phyloP scores from a whole-genome alignment of 2,888 invertebrate genomes.

The Stenotaenia linearis region DNA sequence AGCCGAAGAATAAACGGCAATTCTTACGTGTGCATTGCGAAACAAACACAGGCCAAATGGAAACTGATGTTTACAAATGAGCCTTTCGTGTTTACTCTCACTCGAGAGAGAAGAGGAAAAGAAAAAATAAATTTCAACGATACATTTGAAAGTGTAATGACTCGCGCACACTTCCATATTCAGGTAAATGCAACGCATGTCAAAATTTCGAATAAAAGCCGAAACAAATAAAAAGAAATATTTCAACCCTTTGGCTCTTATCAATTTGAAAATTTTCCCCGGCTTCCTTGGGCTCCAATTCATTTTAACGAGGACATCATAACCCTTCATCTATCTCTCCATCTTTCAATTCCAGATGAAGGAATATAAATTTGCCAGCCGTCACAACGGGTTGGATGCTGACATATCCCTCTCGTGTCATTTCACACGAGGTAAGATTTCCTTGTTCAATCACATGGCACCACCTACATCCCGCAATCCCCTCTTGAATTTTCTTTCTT shows the following conservation, averaged over 20 bases:
- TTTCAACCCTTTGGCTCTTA: too few species aligned
- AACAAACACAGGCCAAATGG: not conserved
- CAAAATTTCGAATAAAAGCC: too few species aligned
- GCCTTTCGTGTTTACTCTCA: slow-evolving; percentile 16
- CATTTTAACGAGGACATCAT: slow-evolving; percentile 17
- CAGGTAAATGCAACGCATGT: not conserved
- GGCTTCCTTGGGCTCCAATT: not conserved
- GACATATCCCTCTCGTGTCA: slow-evolving; percentile 22
- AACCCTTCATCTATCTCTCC: slow-evolving; percentile 1
- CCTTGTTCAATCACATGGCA: slow-evolving; percentile 24
- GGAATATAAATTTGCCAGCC: slow-evolving; percentile 15
- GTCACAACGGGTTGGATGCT: slow-evolving; percentile 23
- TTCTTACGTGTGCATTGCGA: not conserved
- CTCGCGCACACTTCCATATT: not conserved
- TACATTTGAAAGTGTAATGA: slow-evolving; percentile 15
- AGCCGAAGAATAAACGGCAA: not conserved
- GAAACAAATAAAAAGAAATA: too few species aligned
- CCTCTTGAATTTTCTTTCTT: not conserved
- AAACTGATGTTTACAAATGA: slow-evolving; percentile 20
- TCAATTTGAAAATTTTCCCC: too few species aligned
- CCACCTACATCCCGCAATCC: slow-evolving; percentile 14
- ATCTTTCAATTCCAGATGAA: slow-evolving; percentile 12
- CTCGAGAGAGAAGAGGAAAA: not conserved
- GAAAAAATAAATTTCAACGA: not conserved
- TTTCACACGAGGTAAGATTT: slow-evolving; percentile 10